phyloP scores from a whole-genome alignment of 1,140 invertebrate genomes.

The Zeugodacus cucurbitae region DNA sequence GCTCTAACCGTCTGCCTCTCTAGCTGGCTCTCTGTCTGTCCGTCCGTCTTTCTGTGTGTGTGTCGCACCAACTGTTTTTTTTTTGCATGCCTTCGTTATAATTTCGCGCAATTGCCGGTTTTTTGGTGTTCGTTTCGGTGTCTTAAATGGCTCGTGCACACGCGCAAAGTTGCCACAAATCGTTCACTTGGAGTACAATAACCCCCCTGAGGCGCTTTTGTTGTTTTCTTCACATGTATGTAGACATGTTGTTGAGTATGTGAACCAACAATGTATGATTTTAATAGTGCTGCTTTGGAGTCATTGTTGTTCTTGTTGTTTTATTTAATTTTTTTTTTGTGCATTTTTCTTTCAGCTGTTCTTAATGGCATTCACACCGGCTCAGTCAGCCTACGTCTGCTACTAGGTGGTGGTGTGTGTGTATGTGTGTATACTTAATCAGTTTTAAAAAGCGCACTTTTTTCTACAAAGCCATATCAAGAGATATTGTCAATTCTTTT shows the following conservation, averaged over 20 bases:
- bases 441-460: not conserved
- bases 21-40: not conserved
- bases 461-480: not conserved
- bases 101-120: slow-evolving; percentile 18
- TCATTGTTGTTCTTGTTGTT: not conserved
- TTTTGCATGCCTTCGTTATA: slow-evolving; percentile 3
- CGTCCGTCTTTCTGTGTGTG: not conserved
- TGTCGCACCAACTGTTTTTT: not conserved
- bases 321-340: not conserved
- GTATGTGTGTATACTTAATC: not conserved
- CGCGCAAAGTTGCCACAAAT: slow-evolving; percentile 22
- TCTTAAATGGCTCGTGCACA: slow-evolving; percentile 15
- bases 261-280: not conserved
- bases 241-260: not conserved
- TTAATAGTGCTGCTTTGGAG: not conserved
- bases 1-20: not conserved
- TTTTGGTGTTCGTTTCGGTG: not conserved
- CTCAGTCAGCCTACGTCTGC: not conserved
- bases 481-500: not conserved
- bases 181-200: slow-evolving; percentile 20
- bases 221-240: not conserved
- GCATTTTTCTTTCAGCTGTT: slow-evolving; percentile 2
- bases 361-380: not conserved
- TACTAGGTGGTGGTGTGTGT: not conserved
- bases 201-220: not conserved